Percentiles rank a stretch among this genome's conserved stretches.
Conservation (phyloP, 2,113 vertebrate genomes). For the Albula glossodonta region DNA sequence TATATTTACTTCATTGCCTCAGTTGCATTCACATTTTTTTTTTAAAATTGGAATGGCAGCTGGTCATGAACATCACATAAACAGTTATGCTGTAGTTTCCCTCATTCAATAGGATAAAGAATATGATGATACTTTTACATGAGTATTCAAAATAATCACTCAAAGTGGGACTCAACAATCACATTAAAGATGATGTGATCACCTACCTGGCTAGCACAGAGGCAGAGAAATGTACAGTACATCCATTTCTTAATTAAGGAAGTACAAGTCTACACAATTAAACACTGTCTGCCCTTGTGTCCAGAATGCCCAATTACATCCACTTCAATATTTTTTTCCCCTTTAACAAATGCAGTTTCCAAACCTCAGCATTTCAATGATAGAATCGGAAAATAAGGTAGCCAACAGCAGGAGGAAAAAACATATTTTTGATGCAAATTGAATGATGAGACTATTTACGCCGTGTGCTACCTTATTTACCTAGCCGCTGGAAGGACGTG, state of each 20-base stretch:
- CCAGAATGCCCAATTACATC: not conserved
- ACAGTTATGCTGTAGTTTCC: no score
- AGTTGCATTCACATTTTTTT: no score
- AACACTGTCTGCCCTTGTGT: not conserved
- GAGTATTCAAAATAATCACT: no score
- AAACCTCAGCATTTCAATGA: not conserved
- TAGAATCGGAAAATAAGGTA: not conserved
- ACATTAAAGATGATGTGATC: no score
- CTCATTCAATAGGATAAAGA: no score
- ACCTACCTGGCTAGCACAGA: not conserved
- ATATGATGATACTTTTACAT: no score
- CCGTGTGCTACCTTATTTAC: constrained; percentile 25
- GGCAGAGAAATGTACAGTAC: not conserved
- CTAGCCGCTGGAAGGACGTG: constrained; percentile 19
- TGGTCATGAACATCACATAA: no score
- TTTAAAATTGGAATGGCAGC: no score
- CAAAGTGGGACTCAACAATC: no score
- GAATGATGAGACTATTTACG: constrained; percentile 23
- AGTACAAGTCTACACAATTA: not conserved
- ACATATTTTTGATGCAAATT: constrained; percentile 24
- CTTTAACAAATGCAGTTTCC: not conserved
- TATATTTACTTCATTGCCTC: no score
- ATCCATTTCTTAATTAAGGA: not conserved
- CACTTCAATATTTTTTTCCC: not conserved
- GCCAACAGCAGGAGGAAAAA: not conserved